Conservation (phyloP, 1,140 invertebrate species). For the Pygmarrhopalites habei region DNA sequence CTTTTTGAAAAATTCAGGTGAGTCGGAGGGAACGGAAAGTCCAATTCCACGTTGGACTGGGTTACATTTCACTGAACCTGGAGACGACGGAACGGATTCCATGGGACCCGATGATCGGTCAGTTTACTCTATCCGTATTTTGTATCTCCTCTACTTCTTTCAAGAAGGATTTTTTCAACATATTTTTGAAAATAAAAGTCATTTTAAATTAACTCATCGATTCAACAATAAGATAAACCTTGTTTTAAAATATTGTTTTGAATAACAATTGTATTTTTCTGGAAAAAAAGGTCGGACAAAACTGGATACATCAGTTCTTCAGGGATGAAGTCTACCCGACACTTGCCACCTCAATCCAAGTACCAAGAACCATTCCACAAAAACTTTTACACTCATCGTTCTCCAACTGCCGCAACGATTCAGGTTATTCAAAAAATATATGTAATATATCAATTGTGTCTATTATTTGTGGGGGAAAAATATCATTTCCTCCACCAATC, state of each 20-base stretch:
- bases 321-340: conserved; percentile 68
- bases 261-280: too few species aligned
- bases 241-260: too few species aligned
- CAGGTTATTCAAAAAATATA: too few species aligned
- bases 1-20: too few species aligned
- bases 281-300: conserved; percentile 32
- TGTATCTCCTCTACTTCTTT: too few species aligned
- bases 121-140: conserved; percentile 20
- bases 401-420: conserved; percentile 60
- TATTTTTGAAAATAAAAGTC: too few species aligned
- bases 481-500: neutral
- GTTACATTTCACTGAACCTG: conserved; percentile 61
- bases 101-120: conserved; percentile 4
- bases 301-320: conserved; percentile 47
- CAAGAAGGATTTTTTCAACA: too few species aligned
- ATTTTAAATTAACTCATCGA: too few species aligned
- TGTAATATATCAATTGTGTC: too few species aligned
- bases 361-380: conserved; percentile 49
- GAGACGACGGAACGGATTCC: conserved; percentile 48
- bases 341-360: conserved; percentile 51
- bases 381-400: conserved; percentile 46
- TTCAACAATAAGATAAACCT: too few species aligned
- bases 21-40: conserved; percentile 53
- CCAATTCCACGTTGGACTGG: conserved; percentile 56
- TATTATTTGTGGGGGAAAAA: neutral